Evolutionary conservation across 2,113 vertebrate genomes (phyloP), one percentile per base, ranked within the genome.

Genomic region (Tetrax tetrax): DNA sequence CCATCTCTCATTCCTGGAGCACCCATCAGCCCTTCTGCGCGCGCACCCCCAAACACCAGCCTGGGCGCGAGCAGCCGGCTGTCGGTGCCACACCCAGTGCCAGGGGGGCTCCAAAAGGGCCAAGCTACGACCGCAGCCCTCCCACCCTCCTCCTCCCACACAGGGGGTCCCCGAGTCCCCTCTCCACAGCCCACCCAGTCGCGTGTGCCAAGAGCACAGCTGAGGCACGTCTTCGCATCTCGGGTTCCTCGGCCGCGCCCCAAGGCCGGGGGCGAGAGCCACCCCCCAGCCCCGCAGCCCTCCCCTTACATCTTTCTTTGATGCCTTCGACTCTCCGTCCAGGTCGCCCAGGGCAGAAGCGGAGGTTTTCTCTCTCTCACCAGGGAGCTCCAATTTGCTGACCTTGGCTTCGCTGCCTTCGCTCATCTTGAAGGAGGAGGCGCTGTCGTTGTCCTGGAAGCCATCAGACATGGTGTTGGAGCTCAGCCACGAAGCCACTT

Each of bases 401-500:
- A 56, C 47, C n/a, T 97, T 96, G 64, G 33, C 87, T 3, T 98
- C 98, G 4, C 89, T 87, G 0, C 65, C 98, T 92, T 98, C 98
- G 0, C 90, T 95, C 38, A 70, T 45, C 87, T 97, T 97, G 51
- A 98, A 97, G 53, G 98, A 98, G 1, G 97, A 98, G 8, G 83
- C 27, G 33, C 98, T 92, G 22, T 98, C 97, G 0, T 94, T 66
- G 38, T 98, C 98, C 47, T 96, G 97, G 74, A 96, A 97, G 7
- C 96, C 43, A 3, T 97, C 97, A 0, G 96, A 19, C 94, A 98
- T 27, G 43, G 91, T 98, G 74, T 96, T 98, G 87, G 97, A 98
- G 92, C 99, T 99, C 75, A 99, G 83, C 99, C 99, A 99, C 0
- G 99, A 99, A 50, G 99, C 99, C 96, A 99, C 99, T 91, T 99